Evolutionary conservation across 2,113 vertebrate species (phyloP), one percentile per base, ranked within the genome.

Genomic region (Macrotis lagotis): DNA sequence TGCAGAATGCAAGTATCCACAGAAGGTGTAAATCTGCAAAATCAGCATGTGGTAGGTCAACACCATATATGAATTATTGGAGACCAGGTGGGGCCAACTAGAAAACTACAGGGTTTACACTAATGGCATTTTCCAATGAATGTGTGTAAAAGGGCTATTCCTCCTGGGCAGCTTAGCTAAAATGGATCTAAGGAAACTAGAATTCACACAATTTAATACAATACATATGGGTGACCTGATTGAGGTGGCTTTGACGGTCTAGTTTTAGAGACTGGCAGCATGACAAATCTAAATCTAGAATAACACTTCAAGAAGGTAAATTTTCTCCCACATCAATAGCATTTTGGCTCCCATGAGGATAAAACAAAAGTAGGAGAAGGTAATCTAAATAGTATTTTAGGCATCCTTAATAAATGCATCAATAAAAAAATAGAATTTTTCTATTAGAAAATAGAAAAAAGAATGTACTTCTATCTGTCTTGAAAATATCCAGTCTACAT

Each of bases 11-110:
- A 95, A 91, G 24, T 95, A 92, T 48, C 83, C 93, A 95, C 50
- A n/a, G 5, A 90, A 93, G 94, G 93, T 96, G 53, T 92, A 97
- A 97, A 97, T 95, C 97, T 95, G 89, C 90, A 97, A 96, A 96
- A 93, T 26, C 90, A 94, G 16, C 24, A 6, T 93, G 94, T 92
- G 74, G 93, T 74, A 51, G 74, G 55, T 95, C 92, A 90, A 51
- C 74, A 90, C 44, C 28, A 92, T 90, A 26, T 19, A 92, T 53
- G 91, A 55, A 95, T 88, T 91, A 93, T 88, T 92, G 7, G 89
- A 93, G 25, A 90, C 19, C 49, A 53, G 5, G 16, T 90, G 37
- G 50, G 90, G 31, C 92, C 66, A 83, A 44, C 37, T 93, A 44
- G 48, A 89, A 88, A 66, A 93, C 93, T 47, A 48, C 25, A 48